Evolutionary conservation across 2,113 vertebrate genomes (phyloP).

Genomic region (Datnioides undecimradiatus): DNA sequence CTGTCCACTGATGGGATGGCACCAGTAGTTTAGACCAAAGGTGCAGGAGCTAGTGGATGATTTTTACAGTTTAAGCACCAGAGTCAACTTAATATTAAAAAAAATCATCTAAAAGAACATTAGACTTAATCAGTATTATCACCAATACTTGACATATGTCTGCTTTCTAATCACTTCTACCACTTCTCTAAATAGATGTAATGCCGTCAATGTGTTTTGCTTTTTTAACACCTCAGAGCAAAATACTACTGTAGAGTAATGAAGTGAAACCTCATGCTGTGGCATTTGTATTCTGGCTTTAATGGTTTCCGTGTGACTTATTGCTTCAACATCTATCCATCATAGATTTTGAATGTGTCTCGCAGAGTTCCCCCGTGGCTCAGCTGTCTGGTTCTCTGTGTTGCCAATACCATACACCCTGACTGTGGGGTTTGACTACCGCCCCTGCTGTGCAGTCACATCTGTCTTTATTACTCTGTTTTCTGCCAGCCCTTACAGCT

Average conservation of each 20-base stretch:
- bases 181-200: constrained; percentile 14
- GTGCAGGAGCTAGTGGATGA: neutral
- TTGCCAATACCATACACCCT: constrained; percentile 32
- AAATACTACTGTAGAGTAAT: constrained; percentile 13
- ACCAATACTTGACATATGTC: neutral
- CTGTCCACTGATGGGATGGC: neutral
- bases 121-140: neutral
- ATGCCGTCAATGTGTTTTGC: neutral
- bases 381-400: constrained; percentile 46
- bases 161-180: neutral
- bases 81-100: neutral
- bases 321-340: constrained; percentile 46
- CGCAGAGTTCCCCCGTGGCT: constrained; percentile 47
- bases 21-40: neutral
- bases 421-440: constrained; percentile 48
- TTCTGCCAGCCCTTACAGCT: constrained; percentile 50
- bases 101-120: neutral
- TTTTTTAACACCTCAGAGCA: constrained; percentile 32
- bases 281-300: constrained; percentile 47
- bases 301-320: constrained; percentile 24
- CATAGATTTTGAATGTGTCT: constrained; percentile 46
- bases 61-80: neutral
- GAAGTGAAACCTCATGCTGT: constrained; percentile 42
- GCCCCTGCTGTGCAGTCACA: constrained; percentile 57
- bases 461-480: constrained; percentile 65